Evolutionary conservation across 2,797 vertebrate genomes (phyloP), one percentile per base, ranked within the genome.

Genomic region (Spondyliosoma cantharus): DNA sequence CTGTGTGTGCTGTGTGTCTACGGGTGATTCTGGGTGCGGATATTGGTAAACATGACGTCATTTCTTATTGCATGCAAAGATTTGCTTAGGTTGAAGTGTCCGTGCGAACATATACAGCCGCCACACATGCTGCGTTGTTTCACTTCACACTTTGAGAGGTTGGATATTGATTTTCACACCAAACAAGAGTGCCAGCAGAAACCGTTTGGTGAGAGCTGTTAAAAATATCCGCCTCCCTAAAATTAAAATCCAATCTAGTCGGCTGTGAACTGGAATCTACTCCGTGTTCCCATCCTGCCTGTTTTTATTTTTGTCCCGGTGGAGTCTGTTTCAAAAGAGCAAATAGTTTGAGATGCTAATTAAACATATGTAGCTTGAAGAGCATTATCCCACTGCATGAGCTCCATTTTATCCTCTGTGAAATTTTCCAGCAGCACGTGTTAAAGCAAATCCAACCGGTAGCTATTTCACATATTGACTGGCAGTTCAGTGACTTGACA

Each of bases 341-440:
- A 19, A 19, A 60, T 7, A 16, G 19, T 12, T 42, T 60, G 16
- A 25, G 16, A n/a, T 4, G 29, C 45, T 9, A 42, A 56, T 32
- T 17, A 32, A 43, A 37, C 53, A 5, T 19, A 14, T 43, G 15
- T 52, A 13, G 27, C 19, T 27, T 7, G 11, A 69, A 37, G 57
- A 53, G 43, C 42, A 15, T 52, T 20, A 17, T 64, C 32, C 25
- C 27, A 20, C 27, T 24, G 48, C 24, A 9, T 4, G 22, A 11
- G 49, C 13, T 19, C 5, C 17, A 8, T 16, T 32, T 61, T 43
- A 25, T 13, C n/a, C 19, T 46, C 27, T 43, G 3, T 72, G 24
- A 71, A 54, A 49, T 71, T 71, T 82, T 8, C 48, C 50, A 29
- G 71, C 29, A 58, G 74, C 84, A 84, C 77, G 81, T 74, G 81